These are phyloP conservation scores for Mareca strepera DNA, from an alignment of 2,797 vertebrate genomes.

Conservation along the genomic window DNA sequence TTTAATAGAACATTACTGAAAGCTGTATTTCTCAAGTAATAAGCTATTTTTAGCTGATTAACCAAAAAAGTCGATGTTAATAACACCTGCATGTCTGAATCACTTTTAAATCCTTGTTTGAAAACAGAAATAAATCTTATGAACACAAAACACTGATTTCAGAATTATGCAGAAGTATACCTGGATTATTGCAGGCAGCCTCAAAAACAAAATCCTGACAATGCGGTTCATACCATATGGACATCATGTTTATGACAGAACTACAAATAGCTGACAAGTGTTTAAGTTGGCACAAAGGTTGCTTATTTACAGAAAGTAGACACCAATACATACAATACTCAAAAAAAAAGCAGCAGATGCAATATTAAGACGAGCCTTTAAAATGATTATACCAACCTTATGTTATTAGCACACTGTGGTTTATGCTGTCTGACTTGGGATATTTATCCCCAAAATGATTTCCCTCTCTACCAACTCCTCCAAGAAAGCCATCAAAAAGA, in stretches of 20 bases:
- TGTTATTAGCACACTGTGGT: background rate
- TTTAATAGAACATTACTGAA: background rate
- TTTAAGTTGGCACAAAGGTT: background rate
- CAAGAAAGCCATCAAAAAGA: background rate
- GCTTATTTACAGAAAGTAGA: background rate
- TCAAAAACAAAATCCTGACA: background rate
- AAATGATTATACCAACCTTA: background rate
- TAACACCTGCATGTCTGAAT: background rate
- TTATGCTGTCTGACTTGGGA: background rate
- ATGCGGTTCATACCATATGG: background rate
- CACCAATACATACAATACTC: background rate
- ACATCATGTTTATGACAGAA: background rate
- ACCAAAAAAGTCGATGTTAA: background rate
- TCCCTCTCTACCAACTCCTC: background rate
- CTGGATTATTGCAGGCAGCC: background rate
- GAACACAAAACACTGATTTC: background rate
- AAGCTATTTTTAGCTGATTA: background rate
- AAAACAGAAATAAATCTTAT: background rate
- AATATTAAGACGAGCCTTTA: background rate
- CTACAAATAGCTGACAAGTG: background rate
- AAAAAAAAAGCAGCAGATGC: background rate
- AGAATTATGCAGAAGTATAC: background rate
- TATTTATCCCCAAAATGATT: background rate
- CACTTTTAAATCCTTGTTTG: background rate
- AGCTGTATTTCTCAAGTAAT: background rate